Conservation (phyloP, 2,888 invertebrate genomes). For the Anagyrus pseudococci region DNA sequence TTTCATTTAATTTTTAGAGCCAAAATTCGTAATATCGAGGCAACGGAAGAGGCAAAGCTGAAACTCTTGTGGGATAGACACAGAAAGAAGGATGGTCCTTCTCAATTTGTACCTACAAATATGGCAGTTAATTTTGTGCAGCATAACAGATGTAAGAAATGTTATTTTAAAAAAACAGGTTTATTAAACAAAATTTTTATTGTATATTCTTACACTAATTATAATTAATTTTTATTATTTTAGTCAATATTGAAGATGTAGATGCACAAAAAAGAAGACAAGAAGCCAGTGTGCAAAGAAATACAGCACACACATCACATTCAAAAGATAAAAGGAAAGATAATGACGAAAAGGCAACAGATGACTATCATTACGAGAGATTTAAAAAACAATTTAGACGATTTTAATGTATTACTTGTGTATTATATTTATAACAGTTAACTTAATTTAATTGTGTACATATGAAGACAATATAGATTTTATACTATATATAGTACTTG, state of each 20-base stretch:
- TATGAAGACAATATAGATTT: no score
- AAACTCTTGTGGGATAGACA: conserved; percentile 87
- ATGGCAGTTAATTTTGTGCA: conserved; percentile 99
- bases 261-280: conserved; percentile 69
- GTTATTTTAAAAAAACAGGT: neutral
- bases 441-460: no score
- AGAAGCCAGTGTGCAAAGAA: conserved; percentile 64
- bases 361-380: conserved; percentile 96
- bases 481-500: no score
- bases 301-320: conserved; percentile 42
- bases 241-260: conserved; percentile 85
- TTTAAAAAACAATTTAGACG: conserved; percentile 95
- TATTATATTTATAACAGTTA: no score
- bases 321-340: conserved; percentile 69
- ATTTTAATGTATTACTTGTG: conserved; percentile 70
- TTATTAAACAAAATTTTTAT: neutral
- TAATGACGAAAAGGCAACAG: conserved; percentile 89
- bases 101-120: conserved; percentile 96
- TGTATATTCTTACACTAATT: neutral
- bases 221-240: conserved; percentile 46
- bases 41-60: conserved; percentile 97
- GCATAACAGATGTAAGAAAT: conserved; percentile 86
- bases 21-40: conserved; percentile 98
- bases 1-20: conserved; percentile 71
- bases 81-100: conserved; percentile 90